Evolutionary conservation across 2,113 vertebrate genomes (phyloP), one percentile per base, ranked within the genome.

Genomic region (Recurvirostra avosetta): DNA sequence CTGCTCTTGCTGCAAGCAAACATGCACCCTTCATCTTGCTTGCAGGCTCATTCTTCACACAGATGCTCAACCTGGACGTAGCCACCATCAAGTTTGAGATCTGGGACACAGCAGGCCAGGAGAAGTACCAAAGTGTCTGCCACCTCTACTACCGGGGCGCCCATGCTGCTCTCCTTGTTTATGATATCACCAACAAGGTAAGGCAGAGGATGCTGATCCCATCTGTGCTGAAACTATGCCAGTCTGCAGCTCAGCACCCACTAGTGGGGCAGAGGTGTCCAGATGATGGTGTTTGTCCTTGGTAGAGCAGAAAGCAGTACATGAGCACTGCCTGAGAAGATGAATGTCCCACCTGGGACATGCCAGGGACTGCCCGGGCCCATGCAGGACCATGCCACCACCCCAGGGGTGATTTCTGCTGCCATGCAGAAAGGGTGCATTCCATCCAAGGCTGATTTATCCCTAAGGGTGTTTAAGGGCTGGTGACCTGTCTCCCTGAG

Each of bases 21-120:
- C 3, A 1, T 1, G 2, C 12, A 4, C 8, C 14, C 29, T 61
- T 13, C 25, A 14, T 63, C 34, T 61, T 38, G 29, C 34, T 85
- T 81, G 21, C 96, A 99, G 98, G 98, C 89, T 98, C 98, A 1
- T 99, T 98, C 96, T 95, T 99, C 96, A 98, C 97, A 1, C 97
- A 97, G 22, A 43, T 25, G 5, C 77, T 99, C 38, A 70, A 92
- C 7, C 36, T 98, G 80, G 97, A 95, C 0, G 23, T 70, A 1
- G 61, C 88, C 40, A 96, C 88, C 0, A 16, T 99, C 68, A 98
- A 94, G 67, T 82, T 99, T 38, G 98, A 99, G 96, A 99, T 99
- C 58, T 99, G 98, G 98, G 98, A 99, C 97, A 99, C 98, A 0
- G 98, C 98, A 0, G 98, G 99, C 7, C 98, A 99, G 94, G 99